Percentiles rank a stretch among this genome's conserved stretches.
Evolutionary conservation across 2,888 invertebrate species (phyloP).

Genomic region (Dryobotodes eremita): DNA sequence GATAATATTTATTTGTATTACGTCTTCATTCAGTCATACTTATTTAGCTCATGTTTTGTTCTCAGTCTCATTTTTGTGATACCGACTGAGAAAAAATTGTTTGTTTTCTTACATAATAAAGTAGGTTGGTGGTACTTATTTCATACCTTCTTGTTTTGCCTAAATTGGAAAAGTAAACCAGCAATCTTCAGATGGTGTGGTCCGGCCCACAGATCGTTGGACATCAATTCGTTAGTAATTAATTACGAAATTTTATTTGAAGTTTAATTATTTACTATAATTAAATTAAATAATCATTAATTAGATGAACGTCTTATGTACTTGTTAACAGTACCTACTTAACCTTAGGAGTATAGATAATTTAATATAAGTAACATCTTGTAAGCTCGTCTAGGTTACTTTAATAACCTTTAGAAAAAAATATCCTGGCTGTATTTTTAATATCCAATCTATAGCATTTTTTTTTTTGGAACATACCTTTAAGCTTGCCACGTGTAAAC

Average conservation of each 20-base stretch:
- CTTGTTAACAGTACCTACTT: not conserved
- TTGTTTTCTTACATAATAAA: conserved; percentile 9
- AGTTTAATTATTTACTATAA: not conserved
- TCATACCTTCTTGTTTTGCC: conserved; percentile 21
- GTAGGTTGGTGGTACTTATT: not conserved
- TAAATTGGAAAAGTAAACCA: conserved; percentile 18
- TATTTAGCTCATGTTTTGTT: conserved; percentile 33
- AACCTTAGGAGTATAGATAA: not conserved
- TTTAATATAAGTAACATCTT: not conserved
- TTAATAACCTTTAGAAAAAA: not conserved
- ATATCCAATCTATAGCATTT: not conserved
- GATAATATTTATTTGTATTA: conserved; percentile 49
- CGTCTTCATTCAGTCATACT: conserved; percentile 33
- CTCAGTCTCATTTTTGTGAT: conserved; percentile 18
- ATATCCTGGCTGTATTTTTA: not conserved
- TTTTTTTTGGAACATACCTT: conserved; percentile 48
- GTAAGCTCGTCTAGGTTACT: no score
- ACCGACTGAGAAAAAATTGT: conserved; percentile 10
- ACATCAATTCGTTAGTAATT: not conserved
- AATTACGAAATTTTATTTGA: not conserved
- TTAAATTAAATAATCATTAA: conserved; percentile 7
- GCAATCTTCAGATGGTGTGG: not conserved
- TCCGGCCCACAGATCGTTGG: not conserved
- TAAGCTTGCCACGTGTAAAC: conserved; percentile 74
- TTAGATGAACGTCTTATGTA: not conserved